These are phyloP conservation scores for Odontomyia ornata DNA, from an alignment of 2,888 invertebrate species.

Conservation along the genomic window DNA sequence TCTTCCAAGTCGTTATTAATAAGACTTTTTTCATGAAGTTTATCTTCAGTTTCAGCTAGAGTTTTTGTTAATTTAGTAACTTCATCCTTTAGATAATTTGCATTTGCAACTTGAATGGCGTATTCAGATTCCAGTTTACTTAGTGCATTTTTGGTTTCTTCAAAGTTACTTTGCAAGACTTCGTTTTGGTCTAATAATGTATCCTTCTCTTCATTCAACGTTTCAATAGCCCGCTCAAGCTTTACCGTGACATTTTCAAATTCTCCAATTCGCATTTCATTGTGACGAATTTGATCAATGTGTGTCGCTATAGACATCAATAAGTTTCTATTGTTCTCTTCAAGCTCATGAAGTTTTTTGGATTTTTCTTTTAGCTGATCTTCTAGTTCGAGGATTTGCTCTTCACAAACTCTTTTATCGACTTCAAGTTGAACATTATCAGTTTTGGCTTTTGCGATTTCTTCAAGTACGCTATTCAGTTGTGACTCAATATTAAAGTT, in stretches of 20 bases:
- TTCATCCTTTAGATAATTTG: not conserved
- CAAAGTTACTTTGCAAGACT: not conserved
- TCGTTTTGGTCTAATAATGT: constrained; percentile 36
- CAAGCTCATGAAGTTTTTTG: constrained; percentile 39
- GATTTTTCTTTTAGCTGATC: constrained; percentile 3
- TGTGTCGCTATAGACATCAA: not conserved
- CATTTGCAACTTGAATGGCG: not conserved
- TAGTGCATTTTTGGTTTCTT: not conserved
- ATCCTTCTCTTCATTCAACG: constrained; percentile 26
- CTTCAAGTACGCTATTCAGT: not conserved
- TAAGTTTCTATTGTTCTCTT: constrained; percentile 28
- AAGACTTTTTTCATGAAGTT: not conserved
- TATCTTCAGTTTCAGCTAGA: constrained; percentile 2
- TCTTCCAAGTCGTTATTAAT: constrained; percentile 26
- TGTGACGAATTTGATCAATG: not conserved
- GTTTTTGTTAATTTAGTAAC: constrained; percentile 2
- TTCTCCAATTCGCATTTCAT: constrained; percentile 24
- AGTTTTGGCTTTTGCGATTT: not conserved
- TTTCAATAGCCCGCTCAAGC: constrained; percentile 40
- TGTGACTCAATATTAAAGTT: not conserved
- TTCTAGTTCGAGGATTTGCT: constrained; percentile 16
- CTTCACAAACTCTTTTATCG: not conserved
- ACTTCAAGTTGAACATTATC: not conserved
- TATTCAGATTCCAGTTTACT: constrained; percentile 3
- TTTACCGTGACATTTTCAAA: not conserved